Percentiles rank a stretch among this genome's conserved stretches.
These are phyloP conservation scores for Chroicocephalus ridibundus DNA, from an alignment of 2,113 vertebrate species.

Conservation along the genomic window DNA sequence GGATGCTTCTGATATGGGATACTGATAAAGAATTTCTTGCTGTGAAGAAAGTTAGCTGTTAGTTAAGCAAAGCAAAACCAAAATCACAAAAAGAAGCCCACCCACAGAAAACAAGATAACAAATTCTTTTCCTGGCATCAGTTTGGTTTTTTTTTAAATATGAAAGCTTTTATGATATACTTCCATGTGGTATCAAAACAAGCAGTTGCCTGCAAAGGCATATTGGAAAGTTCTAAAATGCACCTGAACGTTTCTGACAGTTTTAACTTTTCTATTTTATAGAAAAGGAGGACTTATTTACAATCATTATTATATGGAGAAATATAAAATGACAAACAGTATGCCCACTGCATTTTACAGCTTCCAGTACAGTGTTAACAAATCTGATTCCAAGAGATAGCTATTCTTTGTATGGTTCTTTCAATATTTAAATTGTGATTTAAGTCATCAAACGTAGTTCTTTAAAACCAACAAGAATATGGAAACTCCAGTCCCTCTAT, in stretches of 20 bases:
- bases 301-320: not conserved
- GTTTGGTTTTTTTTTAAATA: not conserved
- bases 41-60: slow-evolving; percentile 65
- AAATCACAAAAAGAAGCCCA: not conserved
- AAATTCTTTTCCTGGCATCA: not conserved
- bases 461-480: not conserved
- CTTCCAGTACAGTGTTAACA: not conserved
- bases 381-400: not conserved
- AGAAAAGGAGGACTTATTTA: not conserved
- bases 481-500: not conserved
- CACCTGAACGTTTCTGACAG: not conserved
- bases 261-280: not conserved
- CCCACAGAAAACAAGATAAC: not conserved
- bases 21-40: slow-evolving; percentile 97
- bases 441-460: not conserved
- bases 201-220: not conserved
- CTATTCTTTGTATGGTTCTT: not conserved
- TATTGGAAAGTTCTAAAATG: not conserved
- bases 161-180: not conserved
- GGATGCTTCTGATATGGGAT: slow-evolving; percentile 87
- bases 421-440: not conserved
- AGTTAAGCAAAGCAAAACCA: slow-evolving; percentile 13
- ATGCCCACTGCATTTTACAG: not conserved
- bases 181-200: not conserved
- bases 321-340: not conserved